A percentile compares a stretch with the other conserved stretches of the same genome.
These are phyloP conservation scores for Trididemnum clinides DNA, from an alignment of 23 tunicate species.

Conservation along the genomic window DNA sequence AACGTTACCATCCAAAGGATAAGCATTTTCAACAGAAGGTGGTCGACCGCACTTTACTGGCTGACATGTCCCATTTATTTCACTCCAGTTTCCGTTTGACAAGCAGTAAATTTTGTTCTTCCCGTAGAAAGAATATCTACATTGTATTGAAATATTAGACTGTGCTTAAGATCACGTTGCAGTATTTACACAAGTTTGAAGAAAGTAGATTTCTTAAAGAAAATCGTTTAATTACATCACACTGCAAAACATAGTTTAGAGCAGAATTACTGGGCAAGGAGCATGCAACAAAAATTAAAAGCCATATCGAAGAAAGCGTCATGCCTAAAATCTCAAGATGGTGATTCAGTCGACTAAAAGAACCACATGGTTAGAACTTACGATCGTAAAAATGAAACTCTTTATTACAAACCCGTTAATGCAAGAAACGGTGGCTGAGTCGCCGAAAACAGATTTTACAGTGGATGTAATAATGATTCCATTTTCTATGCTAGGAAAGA, in stretches of 20 bases:
- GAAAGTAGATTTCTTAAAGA: too few species aligned
- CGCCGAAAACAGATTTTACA: conserved; percentile 30
- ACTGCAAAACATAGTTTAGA: too few species aligned
- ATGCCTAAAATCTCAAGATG: too few species aligned
- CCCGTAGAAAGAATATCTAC: conserved; percentile 28
- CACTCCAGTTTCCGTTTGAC: conserved; percentile 63
- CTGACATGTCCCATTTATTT: conserved; percentile 25
- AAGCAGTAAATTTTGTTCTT: conserved; percentile 28
- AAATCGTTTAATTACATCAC: too few species aligned
- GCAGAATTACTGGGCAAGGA: too few species aligned
- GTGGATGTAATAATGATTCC: conserved; percentile 1
- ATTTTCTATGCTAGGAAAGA: conserved; percentile 1
- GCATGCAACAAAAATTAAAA: too few species aligned
- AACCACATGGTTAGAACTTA: background rate
- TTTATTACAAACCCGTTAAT: conserved; percentile 28
- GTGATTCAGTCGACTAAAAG: background rate
- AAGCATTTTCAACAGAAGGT: conserved; percentile 55
- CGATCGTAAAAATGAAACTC: background rate
- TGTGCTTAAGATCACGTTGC: too few species aligned
- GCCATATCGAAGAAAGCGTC: too few species aligned
- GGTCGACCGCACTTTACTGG: conserved; percentile 68
- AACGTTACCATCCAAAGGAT: conserved; percentile 1
- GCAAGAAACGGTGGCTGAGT: conserved; percentile 29
- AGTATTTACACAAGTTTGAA: too few species aligned
- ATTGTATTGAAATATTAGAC: too few species aligned